Conservation (phyloP, 2,113 vertebrate genomes). For the Oncorhynchus kisutch region DNA sequence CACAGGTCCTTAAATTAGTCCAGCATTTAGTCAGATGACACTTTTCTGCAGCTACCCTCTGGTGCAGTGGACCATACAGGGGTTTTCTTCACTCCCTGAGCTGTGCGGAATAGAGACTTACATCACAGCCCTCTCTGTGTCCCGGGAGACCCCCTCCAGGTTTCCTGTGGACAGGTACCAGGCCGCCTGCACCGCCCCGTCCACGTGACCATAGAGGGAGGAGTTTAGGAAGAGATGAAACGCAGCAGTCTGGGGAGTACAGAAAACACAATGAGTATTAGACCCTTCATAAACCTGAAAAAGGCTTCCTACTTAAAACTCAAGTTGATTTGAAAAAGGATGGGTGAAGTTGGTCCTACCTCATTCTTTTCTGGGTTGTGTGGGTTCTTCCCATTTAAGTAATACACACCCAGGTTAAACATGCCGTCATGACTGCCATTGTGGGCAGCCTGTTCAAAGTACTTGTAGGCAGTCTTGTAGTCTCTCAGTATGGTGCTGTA, state of each 20-base stretch:
- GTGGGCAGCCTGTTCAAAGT: no score
- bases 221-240: slow-evolving; percentile 85
- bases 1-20: slow-evolving; percentile 60
- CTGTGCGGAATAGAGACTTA: slow-evolving; percentile 69
- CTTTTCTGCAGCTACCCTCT: slow-evolving; percentile 40
- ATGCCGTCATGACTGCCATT: no score
- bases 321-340: background rate
- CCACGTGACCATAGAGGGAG: slow-evolving; percentile 79
- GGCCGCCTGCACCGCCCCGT: slow-evolving; percentile 80
- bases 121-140: slow-evolving; percentile 84
- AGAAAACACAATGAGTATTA: background rate
- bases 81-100: background rate
- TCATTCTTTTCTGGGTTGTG: slow-evolving; percentile 66
- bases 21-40: slow-evolving; percentile 55
- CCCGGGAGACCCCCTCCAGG: slow-evolving; percentile 77
- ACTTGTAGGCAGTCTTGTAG: no score
- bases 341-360: slow-evolving; percentile 60
- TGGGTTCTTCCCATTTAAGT: slow-evolving; percentile 70
- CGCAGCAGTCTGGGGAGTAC: slow-evolving; percentile 79
- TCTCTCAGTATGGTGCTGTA: no score
- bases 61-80: slow-evolving; percentile 28
- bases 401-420: no score
- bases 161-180: slow-evolving; percentile 83
- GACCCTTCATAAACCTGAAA: background rate
- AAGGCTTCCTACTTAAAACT: no score